Evolutionary conservation across 1,140 invertebrate genomes (phyloP).

Genomic region (Cydia pomonella): DNA sequence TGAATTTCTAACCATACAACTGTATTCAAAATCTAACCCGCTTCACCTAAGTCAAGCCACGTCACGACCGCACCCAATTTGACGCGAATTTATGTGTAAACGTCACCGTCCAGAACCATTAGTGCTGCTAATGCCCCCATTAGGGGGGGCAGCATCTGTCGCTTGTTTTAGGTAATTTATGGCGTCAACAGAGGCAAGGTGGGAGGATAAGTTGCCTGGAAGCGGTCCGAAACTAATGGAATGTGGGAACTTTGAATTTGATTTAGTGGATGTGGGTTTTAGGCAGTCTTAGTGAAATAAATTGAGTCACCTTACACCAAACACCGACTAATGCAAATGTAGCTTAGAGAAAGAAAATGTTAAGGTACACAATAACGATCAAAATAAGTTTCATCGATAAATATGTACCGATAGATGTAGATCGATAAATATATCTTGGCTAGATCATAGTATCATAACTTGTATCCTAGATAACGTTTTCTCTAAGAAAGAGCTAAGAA

Average conservation of each 20-base stretch:
- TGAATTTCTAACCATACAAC: background rate
- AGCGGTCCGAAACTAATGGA: background rate
- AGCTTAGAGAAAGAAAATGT: too few species aligned
- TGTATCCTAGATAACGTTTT: too few species aligned
- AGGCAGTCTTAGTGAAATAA: background rate
- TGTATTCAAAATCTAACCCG: conserved; percentile 10
- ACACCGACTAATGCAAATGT: too few species aligned
- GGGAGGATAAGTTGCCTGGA: conserved; percentile 35
- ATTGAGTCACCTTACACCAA: too few species aligned
- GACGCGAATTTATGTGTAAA: conserved; percentile 77
- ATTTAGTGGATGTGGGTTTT: conserved; percentile 5
- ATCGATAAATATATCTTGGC: too few species aligned
- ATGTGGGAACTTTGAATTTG: conserved; percentile 35
- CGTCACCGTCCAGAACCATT: conserved; percentile 74
- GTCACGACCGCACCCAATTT: conserved; percentile 62
- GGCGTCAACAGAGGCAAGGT: conserved; percentile 60
- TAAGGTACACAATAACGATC: too few species aligned
- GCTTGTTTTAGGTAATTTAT: conserved; percentile 80
- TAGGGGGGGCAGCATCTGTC: conserved; percentile 66
- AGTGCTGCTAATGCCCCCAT: conserved; percentile 76
- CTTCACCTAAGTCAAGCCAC: conserved; percentile 32
- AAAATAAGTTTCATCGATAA: too few species aligned
- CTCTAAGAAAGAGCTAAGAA: too few species aligned
- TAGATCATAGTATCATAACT: too few species aligned
- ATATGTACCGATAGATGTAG: too few species aligned